Evolutionary conservation across 1,140 invertebrate species (phyloP).

Genomic region (Penaeus vannamei): DNA sequence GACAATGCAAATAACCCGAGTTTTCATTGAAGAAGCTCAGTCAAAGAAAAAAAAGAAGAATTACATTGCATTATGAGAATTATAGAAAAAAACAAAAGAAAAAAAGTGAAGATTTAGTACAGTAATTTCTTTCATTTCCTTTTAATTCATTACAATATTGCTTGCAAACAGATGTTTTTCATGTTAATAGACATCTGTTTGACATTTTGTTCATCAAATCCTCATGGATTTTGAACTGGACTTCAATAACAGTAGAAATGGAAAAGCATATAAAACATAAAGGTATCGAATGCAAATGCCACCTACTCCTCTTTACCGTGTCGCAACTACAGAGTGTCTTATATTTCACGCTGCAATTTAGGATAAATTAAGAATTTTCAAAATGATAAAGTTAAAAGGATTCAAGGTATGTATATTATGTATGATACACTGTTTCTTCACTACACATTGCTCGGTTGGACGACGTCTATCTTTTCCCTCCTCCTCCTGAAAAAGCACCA

Average conservation of each 20-base stretch:
- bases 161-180: no score
- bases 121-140: no score
- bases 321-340: slow-evolving; percentile 30
- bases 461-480: no score
- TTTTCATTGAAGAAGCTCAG: not conserved
- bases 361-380: slow-evolving; percentile 63
- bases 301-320: not conserved
- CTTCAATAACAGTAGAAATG: no score
- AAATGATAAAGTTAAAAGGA: slow-evolving; percentile 62
- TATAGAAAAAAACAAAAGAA: not conserved
- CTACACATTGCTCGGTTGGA: not conserved
- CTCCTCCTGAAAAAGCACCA: no score
- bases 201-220: no score
- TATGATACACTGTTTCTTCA: not conserved
- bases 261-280: no score
- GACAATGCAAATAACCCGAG: no score
- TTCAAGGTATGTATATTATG: slow-evolving; percentile 53
- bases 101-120: not conserved
- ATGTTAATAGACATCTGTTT: no score
- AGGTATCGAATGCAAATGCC: no score
- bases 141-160: no score
- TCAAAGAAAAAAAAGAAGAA: not conserved
- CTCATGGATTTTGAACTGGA: no score
- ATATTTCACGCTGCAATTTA: slow-evolving; percentile 62
- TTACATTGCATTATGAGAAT: not conserved